Evolutionary conservation across 2,888 invertebrate genomes (phyloP).

Genomic region (Oscheius onirici): DNA sequence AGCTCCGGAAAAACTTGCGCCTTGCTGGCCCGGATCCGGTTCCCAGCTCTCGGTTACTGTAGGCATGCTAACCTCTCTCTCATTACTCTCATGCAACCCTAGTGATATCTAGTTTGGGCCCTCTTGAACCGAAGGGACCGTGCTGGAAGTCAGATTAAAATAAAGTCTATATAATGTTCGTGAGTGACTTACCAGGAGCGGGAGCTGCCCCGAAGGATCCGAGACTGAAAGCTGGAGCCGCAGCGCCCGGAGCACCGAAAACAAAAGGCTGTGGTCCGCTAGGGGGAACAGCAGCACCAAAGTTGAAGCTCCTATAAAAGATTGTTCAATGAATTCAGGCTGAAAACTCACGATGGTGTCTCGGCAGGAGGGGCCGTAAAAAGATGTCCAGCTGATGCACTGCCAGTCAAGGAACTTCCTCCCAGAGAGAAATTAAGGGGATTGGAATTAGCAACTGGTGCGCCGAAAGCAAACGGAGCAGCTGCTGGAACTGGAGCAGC

Average conservation of each 20-base stretch:
- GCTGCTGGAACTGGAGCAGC: neutral
- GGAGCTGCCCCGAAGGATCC: neutral
- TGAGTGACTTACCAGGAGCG: neutral
- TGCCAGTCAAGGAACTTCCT: neutral
- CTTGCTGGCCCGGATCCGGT: no score
- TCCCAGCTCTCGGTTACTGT: no score
- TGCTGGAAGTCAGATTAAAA: neutral
- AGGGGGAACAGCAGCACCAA: slow-evolving; percentile 12
- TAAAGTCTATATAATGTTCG: neutral
- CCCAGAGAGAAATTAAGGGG: neutral
- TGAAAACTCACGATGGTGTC: slow-evolving; percentile 16
- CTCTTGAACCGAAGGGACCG: neutral
- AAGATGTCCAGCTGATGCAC: slow-evolving; percentile 15
- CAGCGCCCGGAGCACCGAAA: neutral
- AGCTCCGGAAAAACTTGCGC: no score
- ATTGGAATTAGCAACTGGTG: slow-evolving; percentile 1
- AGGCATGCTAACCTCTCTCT: no score
- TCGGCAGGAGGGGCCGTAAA: slow-evolving; percentile 1
- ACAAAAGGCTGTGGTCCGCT: slow-evolving; percentile 8
- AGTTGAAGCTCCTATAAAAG: slow-evolving; percentile 22
- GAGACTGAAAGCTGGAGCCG: neutral
- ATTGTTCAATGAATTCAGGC: neutral
- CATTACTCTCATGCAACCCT: no score
- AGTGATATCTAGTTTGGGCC: neutral
- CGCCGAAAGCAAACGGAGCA: slow-evolving; percentile 15